These are phyloP conservation scores for Arctopsyche grandis DNA, from an alignment of 1,140 invertebrate genomes.

Conservation along the genomic window DNA sequence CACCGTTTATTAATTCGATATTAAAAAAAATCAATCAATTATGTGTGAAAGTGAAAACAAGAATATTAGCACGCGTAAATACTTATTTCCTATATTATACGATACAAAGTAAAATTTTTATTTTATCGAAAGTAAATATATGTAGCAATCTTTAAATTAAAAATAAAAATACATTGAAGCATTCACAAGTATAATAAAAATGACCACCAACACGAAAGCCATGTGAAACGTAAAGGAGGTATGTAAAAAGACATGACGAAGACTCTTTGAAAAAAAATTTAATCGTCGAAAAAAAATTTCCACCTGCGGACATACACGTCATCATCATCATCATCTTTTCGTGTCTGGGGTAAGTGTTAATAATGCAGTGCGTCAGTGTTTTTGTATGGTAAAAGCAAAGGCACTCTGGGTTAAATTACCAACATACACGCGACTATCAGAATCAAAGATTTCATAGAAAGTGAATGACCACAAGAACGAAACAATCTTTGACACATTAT, in stretches of 20 bases:
- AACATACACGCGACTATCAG: background rate
- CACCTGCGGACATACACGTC: conserved; percentile 14
- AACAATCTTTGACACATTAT: too few relatives aligned
- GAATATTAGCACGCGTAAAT: too few relatives aligned
- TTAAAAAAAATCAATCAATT: too few relatives aligned
- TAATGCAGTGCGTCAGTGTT: background rate
- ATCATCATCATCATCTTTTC: conserved; percentile 1
- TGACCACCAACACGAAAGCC: too few relatives aligned
- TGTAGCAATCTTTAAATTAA: too few relatives aligned
- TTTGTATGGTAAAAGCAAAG: conserved; percentile 9
- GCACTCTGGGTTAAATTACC: conserved; percentile 9
- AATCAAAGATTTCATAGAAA: background rate
- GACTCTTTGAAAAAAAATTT: background rate
- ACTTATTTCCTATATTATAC: too few relatives aligned
- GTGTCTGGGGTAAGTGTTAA: conserved; percentile 20
- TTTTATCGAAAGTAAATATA: too few relatives aligned
- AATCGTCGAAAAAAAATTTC: background rate
- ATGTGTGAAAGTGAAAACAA: too few relatives aligned
- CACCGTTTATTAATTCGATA: too few relatives aligned
- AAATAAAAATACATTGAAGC: too few relatives aligned
- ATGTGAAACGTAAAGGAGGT: too few relatives aligned
- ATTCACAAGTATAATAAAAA: background rate
- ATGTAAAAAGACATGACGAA: background rate
- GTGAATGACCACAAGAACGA: background rate
- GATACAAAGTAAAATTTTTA: too few relatives aligned